A percentile compares a stretch with the other conserved stretches of the same genome.
Conservation (phyloP, 2,113 vertebrate species). For the Microcebus griseorufus region DNA sequence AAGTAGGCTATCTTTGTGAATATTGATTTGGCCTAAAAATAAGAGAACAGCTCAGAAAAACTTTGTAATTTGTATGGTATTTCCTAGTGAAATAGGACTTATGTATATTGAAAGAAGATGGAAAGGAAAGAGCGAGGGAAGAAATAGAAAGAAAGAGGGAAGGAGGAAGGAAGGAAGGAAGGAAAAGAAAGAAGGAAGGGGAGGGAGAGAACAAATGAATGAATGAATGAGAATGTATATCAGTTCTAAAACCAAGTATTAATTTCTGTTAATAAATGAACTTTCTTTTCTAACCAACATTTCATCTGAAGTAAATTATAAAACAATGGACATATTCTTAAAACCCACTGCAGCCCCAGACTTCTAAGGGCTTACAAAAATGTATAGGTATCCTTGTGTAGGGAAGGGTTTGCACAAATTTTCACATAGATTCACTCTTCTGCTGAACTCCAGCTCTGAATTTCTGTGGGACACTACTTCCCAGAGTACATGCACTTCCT, state of each 20-base stretch:
- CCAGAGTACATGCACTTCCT: neutral
- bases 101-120: neutral
- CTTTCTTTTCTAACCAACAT: slow-evolving; percentile 6
- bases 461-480: neutral
- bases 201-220: neutral
- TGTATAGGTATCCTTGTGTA: neutral
- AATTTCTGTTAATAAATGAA: neutral
- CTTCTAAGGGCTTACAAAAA: neutral
- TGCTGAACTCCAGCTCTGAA: neutral
- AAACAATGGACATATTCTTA: neutral
- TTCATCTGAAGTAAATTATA: neutral
- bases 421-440: neutral
- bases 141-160: too few relatives aligned
- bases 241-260: neutral
- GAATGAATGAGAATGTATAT: neutral
- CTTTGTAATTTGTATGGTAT: neutral
- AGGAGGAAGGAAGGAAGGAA: too few relatives aligned
- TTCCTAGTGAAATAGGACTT: neutral
- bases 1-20: neutral
- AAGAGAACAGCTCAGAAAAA: neutral
- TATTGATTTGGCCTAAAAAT: neutral
- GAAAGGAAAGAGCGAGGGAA: neutral
- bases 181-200: neutral
- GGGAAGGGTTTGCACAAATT: neutral
- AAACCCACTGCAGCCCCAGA: neutral